phyloP scores from a whole-genome alignment of 2,797 vertebrate species.

The Smutsia temminckii region DNA sequence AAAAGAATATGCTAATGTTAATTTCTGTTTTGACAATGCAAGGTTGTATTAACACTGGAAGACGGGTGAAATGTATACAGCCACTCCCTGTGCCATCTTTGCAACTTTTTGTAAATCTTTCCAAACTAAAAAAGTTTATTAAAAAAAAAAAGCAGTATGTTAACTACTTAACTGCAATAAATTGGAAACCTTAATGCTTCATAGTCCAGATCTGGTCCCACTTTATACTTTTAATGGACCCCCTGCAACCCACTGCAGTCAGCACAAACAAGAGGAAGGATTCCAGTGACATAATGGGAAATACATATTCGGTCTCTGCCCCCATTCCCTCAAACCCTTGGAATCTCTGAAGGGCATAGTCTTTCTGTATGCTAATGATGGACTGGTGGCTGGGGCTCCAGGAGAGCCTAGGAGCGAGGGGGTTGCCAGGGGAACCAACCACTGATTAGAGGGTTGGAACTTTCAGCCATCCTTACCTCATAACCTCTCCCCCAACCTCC shows the following conservation, averaged over 20 bases:
- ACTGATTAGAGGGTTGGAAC: not conserved
- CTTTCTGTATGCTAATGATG: not conserved
- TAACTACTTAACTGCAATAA: not conserved
- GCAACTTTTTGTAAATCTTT: not conserved
- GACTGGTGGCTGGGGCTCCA: not conserved
- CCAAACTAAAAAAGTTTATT: not conserved
- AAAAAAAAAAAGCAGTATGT: not conserved
- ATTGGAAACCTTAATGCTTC: not conserved
- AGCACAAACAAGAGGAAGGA: not conserved
- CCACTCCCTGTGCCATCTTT: not conserved
- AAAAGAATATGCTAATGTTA: not conserved
- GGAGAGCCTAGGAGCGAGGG: not conserved
- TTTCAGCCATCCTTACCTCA: not conserved
- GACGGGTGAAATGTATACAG: not conserved
- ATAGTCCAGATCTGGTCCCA: no score
- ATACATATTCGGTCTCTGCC: no score
- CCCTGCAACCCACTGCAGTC: accelerated
- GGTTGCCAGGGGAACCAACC: not conserved
- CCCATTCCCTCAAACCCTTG: not conserved
- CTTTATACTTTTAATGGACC: accelerated
- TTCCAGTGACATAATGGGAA: not conserved
- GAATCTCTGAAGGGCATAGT: not conserved
- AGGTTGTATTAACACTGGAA: not conserved
- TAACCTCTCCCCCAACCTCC: not conserved
- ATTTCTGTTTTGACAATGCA: not conserved